These are phyloP conservation scores for Zoanthus gigantus DNA, from an alignment of 92 coral and sea anemone genomes.

Conservation along the genomic window DNA sequence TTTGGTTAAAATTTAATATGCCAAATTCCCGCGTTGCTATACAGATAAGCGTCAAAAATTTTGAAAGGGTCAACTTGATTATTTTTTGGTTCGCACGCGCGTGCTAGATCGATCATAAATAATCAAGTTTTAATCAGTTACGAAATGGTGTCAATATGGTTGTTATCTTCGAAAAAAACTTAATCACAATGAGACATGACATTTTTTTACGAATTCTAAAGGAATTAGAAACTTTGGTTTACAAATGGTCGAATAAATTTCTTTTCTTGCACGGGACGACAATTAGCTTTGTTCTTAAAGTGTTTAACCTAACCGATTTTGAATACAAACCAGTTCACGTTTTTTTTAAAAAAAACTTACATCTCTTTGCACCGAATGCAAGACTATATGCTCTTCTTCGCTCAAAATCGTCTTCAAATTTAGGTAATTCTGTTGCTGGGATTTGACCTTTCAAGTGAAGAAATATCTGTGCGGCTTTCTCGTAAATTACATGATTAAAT, in stretches of 20 bases:
- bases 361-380: slow-evolving; percentile 97
- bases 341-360: slow-evolving; percentile 64
- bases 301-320: not conserved
- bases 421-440: slow-evolving; percentile 77
- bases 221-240: not conserved
- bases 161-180: not conserved
- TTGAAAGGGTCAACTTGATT: not conserved
- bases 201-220: not conserved
- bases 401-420: slow-evolving; percentile 90
- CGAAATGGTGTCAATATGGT: not conserved
- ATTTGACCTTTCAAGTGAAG: slow-evolving; percentile 91
- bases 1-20: not conserved
- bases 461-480: slow-evolving; percentile 87
- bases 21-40: not conserved
- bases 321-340: not conserved
- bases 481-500: slow-evolving; percentile 87
- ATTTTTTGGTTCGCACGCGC: no score
- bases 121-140: not conserved
- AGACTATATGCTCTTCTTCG: slow-evolving; percentile 95
- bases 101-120: not conserved
- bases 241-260: not conserved
- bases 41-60: not conserved
- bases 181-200: not conserved
- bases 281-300: not conserved
- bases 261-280: not conserved